Conservation (phyloP, 2,113 vertebrate genomes). For the Lontra canadensis region DNA sequence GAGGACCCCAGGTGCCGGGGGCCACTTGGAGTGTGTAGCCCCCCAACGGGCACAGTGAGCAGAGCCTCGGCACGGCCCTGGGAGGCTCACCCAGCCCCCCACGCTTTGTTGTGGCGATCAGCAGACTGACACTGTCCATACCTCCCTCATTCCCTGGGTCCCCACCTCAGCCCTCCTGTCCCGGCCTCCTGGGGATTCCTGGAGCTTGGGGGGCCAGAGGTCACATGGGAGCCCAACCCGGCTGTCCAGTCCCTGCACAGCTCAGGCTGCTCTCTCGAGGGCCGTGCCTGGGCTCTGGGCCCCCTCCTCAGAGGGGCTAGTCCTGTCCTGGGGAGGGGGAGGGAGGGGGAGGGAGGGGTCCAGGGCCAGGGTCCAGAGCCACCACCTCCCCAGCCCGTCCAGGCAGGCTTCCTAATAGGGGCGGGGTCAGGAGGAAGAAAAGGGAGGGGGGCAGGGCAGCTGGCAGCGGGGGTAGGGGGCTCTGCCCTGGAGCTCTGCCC, state of each 20-base stretch:
- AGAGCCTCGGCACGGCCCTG: not conserved
- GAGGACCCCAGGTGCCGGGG: not conserved
- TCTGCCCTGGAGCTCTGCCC: not conserved
- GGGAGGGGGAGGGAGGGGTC: not conserved
- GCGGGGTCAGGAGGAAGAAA: not conserved
- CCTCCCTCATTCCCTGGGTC: not conserved
- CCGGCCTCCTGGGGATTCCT: not conserved
- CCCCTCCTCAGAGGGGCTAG: not conserved
- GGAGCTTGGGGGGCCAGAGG: not conserved
- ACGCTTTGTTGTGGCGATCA: fast-evolving
- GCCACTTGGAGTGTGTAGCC: not conserved
- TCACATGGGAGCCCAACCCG: not conserved
- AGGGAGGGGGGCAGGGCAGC: not conserved
- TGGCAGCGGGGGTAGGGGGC: not conserved
- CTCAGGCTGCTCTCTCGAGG: not conserved
- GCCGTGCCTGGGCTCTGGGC: not conserved
- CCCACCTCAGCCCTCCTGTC: not conserved
- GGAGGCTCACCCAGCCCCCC: not conserved
- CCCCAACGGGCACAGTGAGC: not conserved
- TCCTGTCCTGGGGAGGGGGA: not conserved
- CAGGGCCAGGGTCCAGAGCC: not conserved
- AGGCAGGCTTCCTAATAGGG: not conserved
- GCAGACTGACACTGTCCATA: not conserved
- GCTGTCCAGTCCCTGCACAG: not conserved
- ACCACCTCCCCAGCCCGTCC: not conserved